Evolutionary conservation across 2,888 invertebrate species (phyloP), one percentile per base, ranked within the genome.

Genomic region (Acrobasis suavella): DNA sequence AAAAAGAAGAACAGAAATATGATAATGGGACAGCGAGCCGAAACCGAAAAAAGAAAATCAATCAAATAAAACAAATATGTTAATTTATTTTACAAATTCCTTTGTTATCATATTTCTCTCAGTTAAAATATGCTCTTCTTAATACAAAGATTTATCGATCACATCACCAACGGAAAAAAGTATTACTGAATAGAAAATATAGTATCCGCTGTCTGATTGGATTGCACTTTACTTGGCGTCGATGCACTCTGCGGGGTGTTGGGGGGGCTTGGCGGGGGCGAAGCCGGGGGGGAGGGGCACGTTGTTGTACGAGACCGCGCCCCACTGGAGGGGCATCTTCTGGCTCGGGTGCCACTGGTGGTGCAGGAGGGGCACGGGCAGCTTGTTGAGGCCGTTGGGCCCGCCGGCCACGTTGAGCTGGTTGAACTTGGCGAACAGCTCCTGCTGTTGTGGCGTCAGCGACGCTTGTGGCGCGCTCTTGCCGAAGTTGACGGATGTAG

Each of bases 401-500:
- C 0, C 5, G 5, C 5, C 7, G 32, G 46, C 46, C 46, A 71
- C 74, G 63, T 67, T 66, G 42, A 89, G 80, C 72, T 83, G 82
- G 78, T 87, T 89, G 83, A 91, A 89, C 17, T 91, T 77, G 42
- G 89, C 87, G 78, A 89, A 89, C 66, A 91, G 72, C 65, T 91
- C 90, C 67, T 86, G 87, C 67, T 87, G 89, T 66, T 85, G 87
- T 64, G 70, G 75, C n/a, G 73, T 74, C 50, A 80, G 77, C 51
- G 71, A 64, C 58, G 68, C 67, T 63, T 70, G 60, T 60, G 71
- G 58, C 68, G 72, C 68, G 64, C 66, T 68, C 74, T 86, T 92
- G 75, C 88, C 88, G 78, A 88, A 92, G 83, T 91, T 93, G 68
- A 95, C 94, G 68, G 95, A 95, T 69, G 95, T 96, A 67, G 96